Conservation (phyloP, 2,797 vertebrate genomes). For the Darevskia nairensis region DNA sequence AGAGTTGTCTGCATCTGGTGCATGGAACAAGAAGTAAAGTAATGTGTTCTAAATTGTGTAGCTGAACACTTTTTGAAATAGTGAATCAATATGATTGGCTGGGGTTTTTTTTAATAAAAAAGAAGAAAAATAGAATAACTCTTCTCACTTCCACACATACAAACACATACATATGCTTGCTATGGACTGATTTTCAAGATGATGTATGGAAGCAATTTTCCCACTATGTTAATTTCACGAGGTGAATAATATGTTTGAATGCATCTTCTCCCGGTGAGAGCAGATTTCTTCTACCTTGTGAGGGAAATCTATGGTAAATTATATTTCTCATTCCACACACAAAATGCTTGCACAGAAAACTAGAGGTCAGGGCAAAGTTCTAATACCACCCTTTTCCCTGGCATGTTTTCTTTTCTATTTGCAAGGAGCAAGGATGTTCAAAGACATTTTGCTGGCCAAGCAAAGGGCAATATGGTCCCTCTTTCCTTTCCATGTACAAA, state of each 20-base stretch:
- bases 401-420: not conserved
- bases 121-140: conserved; percentile 2
- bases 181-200: accelerated
- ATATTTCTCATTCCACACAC: not conserved
- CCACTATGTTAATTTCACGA: not conserved
- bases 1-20: not conserved
- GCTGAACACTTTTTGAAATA: not conserved
- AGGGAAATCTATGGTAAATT: not conserved
- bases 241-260: not conserved
- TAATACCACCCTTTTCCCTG: not conserved
- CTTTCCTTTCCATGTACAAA: not conserved
- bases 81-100: not conserved
- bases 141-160: accelerated
- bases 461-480: not conserved
- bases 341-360: not conserved
- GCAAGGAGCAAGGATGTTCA: not conserved
- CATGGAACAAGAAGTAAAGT: not conserved
- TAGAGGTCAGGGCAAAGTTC: not conserved
- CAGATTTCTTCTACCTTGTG: not conserved
- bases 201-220: not conserved
- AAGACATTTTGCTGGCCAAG: not conserved
- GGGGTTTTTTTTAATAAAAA: not conserved
- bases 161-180: not conserved
- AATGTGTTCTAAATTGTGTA: not conserved
- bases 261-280: not conserved